Evolutionary conservation across 2,888 invertebrate genomes (phyloP), one percentile per base, ranked within the genome.

Genomic region (Macropis europaea): DNA sequence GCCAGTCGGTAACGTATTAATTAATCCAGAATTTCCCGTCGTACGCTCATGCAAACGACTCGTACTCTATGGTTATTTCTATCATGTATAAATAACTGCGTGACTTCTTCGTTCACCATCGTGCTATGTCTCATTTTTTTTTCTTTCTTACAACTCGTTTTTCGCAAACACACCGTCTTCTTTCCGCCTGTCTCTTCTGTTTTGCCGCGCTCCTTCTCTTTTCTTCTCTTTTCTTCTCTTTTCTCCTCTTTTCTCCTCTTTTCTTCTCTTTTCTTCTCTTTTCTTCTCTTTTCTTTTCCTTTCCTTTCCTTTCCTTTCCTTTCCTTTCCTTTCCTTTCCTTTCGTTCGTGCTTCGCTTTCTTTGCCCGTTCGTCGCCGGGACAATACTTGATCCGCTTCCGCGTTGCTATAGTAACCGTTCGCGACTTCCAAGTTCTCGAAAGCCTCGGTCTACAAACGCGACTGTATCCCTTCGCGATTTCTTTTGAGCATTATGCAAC

Each of bases 371-470:
- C 43, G n/a, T n/a, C n/a, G n/a, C 43, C 36, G 42, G 77, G 84
- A 86, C 86, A 84, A 87, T 87, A 88, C 84, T 87, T 88, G 83
- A 83, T 79, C 85, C 75, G 86, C 84, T 86, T 83, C 79, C 84
- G 59, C 79, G 88, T 88, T 85, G 74, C 87, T 80, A 87, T 87
- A 82, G 87, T 83, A 83, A 88, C 88, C 72, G 75, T 76, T 77
- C 81, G 79, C 79, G 77, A 66, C 57, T 64, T 67, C 74, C 68
- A 81, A 79, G 76, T 72, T 78, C 71, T 73, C 67, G 48, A 66
- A 75, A 70, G 66, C 70, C 43, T 47, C 34, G 40, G 24, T 72
- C 72, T 36, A 40, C 59, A 64, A 62, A 73, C 72, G n/a, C n/a
- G n/a, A n/a, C 66, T 52, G 73, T 73, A 76, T 79, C 64, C 71